phyloP scores from a whole-genome alignment of 2,797 vertebrate genomes.

The Anniella stebbinsi region DNA sequence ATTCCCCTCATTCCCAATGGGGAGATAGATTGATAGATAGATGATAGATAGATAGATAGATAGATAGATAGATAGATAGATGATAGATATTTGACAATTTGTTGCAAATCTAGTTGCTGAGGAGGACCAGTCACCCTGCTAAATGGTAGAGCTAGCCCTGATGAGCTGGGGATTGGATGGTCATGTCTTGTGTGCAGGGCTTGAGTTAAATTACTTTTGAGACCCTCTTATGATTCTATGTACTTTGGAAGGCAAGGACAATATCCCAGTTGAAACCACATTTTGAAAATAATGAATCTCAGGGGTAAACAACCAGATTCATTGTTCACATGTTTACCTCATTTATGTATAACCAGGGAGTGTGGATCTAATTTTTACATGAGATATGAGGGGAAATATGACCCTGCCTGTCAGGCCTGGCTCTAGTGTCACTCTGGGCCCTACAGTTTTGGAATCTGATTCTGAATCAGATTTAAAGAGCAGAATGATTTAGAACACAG shows the following conservation, averaged over 20 bases:
- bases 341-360: neutral
- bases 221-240: neutral
- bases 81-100: no score
- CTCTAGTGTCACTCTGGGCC: no score
- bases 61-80: neutral
- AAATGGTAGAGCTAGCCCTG: neutral
- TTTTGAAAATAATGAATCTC: neutral
- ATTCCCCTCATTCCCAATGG: no score
- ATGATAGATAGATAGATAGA: no score
- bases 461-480: no score
- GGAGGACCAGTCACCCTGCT: neutral
- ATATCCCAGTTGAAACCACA: neutral
- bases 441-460: no score
- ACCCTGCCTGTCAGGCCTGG: no score
- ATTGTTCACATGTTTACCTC: neutral
- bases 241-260: neutral
- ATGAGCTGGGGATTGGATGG: neutral
- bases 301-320: no score
- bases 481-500: no score
- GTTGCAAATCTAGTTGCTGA: neutral
- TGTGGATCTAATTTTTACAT: neutral
- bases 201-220: neutral
- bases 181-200: neutral
- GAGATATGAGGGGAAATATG: no score
- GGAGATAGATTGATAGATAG: no score